Percentiles rank a stretch among this genome's conserved stretches.
Conservation (phyloP, 2,888 invertebrate genomes). For the Cephalotes varians region DNA sequence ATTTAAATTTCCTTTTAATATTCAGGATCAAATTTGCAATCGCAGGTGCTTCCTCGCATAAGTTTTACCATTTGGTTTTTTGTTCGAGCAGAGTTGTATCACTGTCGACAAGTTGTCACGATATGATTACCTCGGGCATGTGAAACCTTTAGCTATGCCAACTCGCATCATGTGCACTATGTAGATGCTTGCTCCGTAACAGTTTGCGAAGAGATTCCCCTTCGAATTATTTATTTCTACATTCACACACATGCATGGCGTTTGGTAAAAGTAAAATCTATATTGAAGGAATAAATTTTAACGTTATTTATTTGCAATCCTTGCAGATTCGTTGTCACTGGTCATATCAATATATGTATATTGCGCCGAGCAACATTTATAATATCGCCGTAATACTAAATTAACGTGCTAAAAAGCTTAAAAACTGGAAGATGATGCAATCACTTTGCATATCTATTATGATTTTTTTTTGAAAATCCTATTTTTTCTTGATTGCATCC, state of each 20-base stretch:
- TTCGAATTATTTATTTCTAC: background rate
- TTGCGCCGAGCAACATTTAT: background rate
- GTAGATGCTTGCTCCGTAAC: conserved; percentile 21
- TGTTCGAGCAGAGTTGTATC: conserved; percentile 15
- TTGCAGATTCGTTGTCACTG: background rate
- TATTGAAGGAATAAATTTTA: background rate
- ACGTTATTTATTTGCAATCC: background rate
- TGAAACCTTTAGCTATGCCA: conserved; percentile 20
- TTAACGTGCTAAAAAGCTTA: too few species aligned
- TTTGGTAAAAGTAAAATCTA: background rate
- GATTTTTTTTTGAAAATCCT: too few species aligned
- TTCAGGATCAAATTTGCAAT: background rate
- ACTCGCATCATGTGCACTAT: conserved; percentile 15
- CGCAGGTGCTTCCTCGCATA: background rate
- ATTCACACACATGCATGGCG: background rate
- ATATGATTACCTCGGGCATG: conserved; percentile 23
- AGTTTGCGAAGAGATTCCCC: conserved; percentile 26
- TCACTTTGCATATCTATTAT: too few species aligned
- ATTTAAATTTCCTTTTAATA: background rate
- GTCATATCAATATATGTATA: background rate
- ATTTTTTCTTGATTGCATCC: too few species aligned
- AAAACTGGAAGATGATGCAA: too few species aligned
- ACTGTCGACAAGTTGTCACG: conserved; percentile 38
- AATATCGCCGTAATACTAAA: background rate
- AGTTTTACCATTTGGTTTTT: background rate